phyloP scores from a whole-genome alignment of 2,113 vertebrate genomes.

The Stercorarius parasiticus region DNA sequence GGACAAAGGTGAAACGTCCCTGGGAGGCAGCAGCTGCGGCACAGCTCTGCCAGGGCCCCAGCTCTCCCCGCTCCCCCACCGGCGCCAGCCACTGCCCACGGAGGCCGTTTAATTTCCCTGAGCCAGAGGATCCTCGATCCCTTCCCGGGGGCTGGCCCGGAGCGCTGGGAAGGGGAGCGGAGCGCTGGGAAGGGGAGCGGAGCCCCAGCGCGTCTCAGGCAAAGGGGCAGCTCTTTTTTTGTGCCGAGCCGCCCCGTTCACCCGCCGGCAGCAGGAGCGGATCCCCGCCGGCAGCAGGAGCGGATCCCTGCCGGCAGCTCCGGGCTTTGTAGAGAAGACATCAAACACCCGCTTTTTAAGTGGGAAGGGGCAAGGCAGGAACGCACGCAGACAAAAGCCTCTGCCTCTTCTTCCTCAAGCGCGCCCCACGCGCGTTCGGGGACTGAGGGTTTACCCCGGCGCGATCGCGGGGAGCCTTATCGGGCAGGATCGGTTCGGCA shows the following conservation, averaged over 20 bases:
- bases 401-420: not conserved
- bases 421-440: not conserved
- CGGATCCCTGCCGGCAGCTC: not conserved
- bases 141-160: not conserved
- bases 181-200: not conserved
- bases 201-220: not conserved
- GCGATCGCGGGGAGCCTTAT: not conserved
- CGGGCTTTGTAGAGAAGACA: not conserved
- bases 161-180: too few relatives aligned
- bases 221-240: not conserved
- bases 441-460: not conserved
- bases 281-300: not conserved
- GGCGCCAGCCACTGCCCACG: not conserved
- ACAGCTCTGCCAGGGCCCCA: not conserved
- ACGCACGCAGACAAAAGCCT: not conserved
- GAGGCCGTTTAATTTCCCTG: not conserved
- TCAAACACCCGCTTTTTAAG: not conserved
- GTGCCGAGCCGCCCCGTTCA: not conserved
- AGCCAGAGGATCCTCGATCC: not conserved
- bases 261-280: too few relatives aligned
- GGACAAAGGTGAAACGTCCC: too few relatives aligned
- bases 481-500: not conserved
- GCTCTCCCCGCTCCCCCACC: not conserved
- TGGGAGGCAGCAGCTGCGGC: not conserved
- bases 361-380: not conserved